phyloP scores from a whole-genome alignment of 2,113 vertebrate species.

The Poeciliopsis occidentalis region DNA sequence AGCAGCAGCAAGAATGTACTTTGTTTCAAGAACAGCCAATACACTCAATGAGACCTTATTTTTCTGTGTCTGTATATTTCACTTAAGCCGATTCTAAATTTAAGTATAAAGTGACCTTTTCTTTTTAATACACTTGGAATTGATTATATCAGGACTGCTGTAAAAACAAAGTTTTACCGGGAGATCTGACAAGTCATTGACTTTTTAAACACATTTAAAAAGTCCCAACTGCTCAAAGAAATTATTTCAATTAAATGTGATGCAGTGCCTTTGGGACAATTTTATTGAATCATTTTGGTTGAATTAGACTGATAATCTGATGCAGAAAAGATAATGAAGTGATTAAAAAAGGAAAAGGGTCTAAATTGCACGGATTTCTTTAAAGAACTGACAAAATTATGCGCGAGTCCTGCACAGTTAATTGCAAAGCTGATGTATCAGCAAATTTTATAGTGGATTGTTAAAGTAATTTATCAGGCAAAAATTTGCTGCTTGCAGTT shows the following conservation, averaged over 20 bases:
- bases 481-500: conserved; percentile 1
- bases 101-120: background rate
- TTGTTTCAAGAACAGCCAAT: background rate
- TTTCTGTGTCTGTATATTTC: background rate
- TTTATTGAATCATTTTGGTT: background rate
- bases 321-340: background rate
- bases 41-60: background rate
- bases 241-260: background rate
- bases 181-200: background rate
- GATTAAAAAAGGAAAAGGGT: background rate
- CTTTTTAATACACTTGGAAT: too few species aligned
- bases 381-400: background rate
- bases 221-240: background rate
- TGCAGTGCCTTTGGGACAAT: background rate
- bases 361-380: background rate
- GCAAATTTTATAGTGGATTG: background rate
- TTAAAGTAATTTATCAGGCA: background rate
- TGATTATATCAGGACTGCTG: background rate
- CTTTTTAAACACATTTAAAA: conserved; percentile 3
- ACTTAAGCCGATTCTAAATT: background rate
- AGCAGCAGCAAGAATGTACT: background rate
- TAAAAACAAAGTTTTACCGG: background rate
- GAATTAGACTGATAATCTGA: background rate
- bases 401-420: background rate
- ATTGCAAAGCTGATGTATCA: background rate